phyloP scores from a whole-genome alignment of 2,888 invertebrate genomes.

The Drosophila cognata region DNA sequence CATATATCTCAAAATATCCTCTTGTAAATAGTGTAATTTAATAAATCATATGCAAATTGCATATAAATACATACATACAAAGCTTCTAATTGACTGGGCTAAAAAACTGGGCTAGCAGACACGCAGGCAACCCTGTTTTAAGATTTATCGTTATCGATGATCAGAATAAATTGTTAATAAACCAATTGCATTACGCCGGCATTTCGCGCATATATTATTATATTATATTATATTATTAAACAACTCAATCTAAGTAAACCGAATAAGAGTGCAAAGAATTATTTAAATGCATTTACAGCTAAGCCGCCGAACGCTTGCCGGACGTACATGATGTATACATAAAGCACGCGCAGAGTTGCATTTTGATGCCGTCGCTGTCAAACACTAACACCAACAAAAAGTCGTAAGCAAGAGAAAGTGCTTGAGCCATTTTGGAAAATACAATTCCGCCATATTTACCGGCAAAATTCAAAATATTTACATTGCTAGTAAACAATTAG shows the following conservation, averaged over 20 bases:
- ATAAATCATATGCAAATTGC: conserved; percentile 5
- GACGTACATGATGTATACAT: conserved; percentile 59
- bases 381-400: conserved; percentile 68
- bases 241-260: no score
- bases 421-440: conserved; percentile 82
- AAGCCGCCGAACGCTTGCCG: conserved; percentile 14
- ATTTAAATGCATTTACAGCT: conserved; percentile 9
- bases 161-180: background rate
- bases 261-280: background rate
- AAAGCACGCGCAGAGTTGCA: conserved; percentile 71
- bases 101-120: background rate
- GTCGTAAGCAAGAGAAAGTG: conserved; percentile 74
- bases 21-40: background rate
- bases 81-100: background rate
- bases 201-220: background rate
- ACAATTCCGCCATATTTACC: conserved; percentile 84
- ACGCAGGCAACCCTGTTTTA: conserved; percentile 38
- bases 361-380: conserved; percentile 56
- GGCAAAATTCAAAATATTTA: conserved; percentile 84
- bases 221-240: no score
- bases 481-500: conserved; percentile 63
- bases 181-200: background rate
- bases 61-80: background rate
- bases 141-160: conserved; percentile 38
- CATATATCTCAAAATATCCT: conserved; percentile 29